phyloP scores from a whole-genome alignment of 2,113 vertebrate genomes.

The Athene noctua region DNA sequence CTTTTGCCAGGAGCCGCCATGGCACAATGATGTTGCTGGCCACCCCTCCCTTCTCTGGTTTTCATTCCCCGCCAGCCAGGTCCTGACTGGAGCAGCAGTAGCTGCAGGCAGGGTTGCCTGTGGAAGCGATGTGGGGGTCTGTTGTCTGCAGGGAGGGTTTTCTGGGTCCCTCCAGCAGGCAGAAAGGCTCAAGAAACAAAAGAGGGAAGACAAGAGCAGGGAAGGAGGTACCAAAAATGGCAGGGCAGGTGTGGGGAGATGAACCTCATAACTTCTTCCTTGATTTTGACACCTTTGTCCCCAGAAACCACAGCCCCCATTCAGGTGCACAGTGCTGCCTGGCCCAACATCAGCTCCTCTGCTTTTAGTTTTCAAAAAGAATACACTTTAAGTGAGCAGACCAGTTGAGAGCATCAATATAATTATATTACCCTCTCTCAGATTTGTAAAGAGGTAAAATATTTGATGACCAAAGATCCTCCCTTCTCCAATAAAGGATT shows the following conservation, averaged over 20 bases:
- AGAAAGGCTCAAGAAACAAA: background rate
- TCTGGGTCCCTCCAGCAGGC: background rate
- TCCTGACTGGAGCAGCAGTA: background rate
- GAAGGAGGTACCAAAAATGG: background rate
- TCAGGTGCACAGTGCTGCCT: background rate
- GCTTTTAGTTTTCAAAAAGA: background rate
- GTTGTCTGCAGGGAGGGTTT: background rate
- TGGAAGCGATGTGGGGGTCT: fast-evolving
- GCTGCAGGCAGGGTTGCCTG: background rate
- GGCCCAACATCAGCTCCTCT: background rate
- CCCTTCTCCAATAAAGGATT: background rate
- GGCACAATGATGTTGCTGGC: background rate
- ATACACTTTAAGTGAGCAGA: background rate
- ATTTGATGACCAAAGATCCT: background rate
- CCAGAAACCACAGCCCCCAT: background rate
- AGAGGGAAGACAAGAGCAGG: background rate
- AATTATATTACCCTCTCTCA: background rate
- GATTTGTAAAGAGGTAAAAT: background rate
- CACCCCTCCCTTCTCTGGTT: background rate
- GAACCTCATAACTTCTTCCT: background rate
- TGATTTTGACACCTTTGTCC: background rate
- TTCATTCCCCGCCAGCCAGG: background rate
- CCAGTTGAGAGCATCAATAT: background rate
- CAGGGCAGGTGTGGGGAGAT: background rate
- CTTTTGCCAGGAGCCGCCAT: background rate